Conservation (phyloP, 1,140 invertebrate species). For the Drosophila hydei region DNA sequence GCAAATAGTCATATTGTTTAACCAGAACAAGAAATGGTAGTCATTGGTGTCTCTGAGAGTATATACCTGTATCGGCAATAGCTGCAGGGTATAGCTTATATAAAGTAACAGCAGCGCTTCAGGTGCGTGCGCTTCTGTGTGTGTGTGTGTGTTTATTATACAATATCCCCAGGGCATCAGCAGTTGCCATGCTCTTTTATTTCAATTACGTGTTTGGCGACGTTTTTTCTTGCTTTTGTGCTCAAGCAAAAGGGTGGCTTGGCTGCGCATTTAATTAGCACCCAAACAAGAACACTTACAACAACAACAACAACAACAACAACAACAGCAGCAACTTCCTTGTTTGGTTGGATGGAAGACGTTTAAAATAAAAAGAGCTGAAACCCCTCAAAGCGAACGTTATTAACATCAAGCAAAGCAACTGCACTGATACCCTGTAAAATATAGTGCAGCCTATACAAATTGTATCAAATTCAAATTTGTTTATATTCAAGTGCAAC, state of each 20-base stretch:
- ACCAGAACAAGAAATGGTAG: too few relatives aligned
- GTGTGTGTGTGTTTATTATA: constrained; percentile 9
- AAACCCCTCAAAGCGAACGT: too few relatives aligned
- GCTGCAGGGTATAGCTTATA: too few relatives aligned
- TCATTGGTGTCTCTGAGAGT: too few relatives aligned
- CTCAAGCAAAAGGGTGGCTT: constrained; percentile 4
- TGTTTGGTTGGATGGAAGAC: constrained; percentile 8
- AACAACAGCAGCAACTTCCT: not conserved
- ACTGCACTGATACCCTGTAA: too few relatives aligned
- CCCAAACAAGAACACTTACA: constrained; percentile 13
- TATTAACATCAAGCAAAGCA: too few relatives aligned
- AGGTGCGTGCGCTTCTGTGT: not conserved
- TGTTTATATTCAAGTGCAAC: too few relatives aligned
- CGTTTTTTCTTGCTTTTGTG: not conserved
- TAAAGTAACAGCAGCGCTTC: not conserved
- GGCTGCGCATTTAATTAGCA: constrained; percentile 49
- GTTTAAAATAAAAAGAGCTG: not conserved
- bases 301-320: constrained; percentile 15
- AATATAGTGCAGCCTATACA: too few relatives aligned
- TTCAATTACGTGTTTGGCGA: constrained; percentile 44
- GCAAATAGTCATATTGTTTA: too few relatives aligned
- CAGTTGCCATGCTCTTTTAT: constrained; percentile 49
- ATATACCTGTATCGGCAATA: too few relatives aligned
- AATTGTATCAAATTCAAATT: too few relatives aligned
- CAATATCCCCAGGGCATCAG: constrained; percentile 25